Base-by-base conservation (phyloP, 2,797 vertebrate genomes). In the Craterocephalus amniculus region DNA sequence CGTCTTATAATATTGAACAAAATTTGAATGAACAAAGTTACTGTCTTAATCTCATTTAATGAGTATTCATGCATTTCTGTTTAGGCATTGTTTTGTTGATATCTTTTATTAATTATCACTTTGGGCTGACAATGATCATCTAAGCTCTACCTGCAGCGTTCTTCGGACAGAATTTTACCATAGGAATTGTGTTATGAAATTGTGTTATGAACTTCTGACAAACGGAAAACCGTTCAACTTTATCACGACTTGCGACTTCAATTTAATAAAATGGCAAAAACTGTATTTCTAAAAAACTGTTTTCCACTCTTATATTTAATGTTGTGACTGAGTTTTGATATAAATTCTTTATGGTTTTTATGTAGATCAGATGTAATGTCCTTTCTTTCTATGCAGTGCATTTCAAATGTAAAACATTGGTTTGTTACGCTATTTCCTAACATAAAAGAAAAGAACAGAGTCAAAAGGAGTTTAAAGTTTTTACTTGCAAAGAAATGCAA, bases 191-290 rank as follows among this genome's bases (percentile, higher is more conserved):
- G 67, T n/a, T n/a, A n/a, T n/a, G n/a, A n/a, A n/a, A n/a, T n/a
- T n/a, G n/a, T 32, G 3, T 59, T 35, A 59, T 2, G 49, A 56
- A 20, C 43, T 38, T 36, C 11, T 26, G 29, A 0, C 22, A 49
- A 26, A 24, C 16, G 8, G 26, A 0, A 20, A 35, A 1, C 22
- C 24, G 18, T 32, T 62, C 27, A 1, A 3, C 1, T 1, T 16
- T 62, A 22, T 67, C 4, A n/a, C 43, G 56, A 71, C 29, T 27
- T 67, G 24, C 2, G 35, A 57, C 0, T 5, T 22, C 67, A 11
- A 58, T 20, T 2, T 48, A 90, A 89, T 89, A 90, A 49, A 90
- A 87, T 69, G 13, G 11, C 6, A 58, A 13, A 20, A 81, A 73
- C 64, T 55, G 56, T 26, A 48, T 67, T 70, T 79, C 16, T 27